Evolutionary conservation across 2,888 invertebrate species (phyloP).

Genomic region (Diarsia dahlii): DNA sequence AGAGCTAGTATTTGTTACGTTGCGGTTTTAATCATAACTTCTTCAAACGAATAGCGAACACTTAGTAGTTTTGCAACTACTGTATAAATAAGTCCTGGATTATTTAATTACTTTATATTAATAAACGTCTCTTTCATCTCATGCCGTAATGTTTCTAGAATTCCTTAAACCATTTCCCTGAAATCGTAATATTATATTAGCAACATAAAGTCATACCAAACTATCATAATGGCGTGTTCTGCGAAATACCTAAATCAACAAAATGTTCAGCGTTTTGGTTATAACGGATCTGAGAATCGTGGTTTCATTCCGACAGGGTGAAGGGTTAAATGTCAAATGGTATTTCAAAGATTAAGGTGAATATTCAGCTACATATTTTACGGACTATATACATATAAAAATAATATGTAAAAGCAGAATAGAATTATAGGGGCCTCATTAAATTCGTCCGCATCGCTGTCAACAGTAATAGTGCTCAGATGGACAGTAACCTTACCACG

Average conservation of each 20-base stretch:
- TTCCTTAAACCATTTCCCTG: not conserved
- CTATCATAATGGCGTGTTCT: constrained; percentile 8
- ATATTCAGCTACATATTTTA: not conserved
- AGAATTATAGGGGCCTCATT: not conserved
- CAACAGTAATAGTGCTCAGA: too few relatives aligned
- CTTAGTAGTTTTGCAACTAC: constrained; percentile 12
- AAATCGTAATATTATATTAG: constrained; percentile 29
- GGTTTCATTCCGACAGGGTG: not conserved
- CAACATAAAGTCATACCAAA: not conserved
- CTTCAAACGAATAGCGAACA: constrained; percentile 14
- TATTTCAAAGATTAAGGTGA: not conserved
- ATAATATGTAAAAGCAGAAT: not conserved
- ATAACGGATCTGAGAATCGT: not conserved
- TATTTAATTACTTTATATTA: not conserved
- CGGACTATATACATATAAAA: not conserved
- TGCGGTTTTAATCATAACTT: constrained; percentile 53
- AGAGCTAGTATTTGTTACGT: constrained; percentile 35
- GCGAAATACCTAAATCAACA: constrained; percentile 4
- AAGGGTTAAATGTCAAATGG: not conserved
- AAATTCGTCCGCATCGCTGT: too few relatives aligned
- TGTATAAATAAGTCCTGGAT: not conserved
- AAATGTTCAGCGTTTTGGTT: not conserved
- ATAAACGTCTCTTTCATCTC: constrained; percentile 21
- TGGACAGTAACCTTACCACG: too few relatives aligned
- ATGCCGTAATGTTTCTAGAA: constrained; percentile 3